These are phyloP conservation scores for Gambusia holbrooki DNA, from an alignment of 2,113 vertebrate genomes.

Conservation along the genomic window DNA sequence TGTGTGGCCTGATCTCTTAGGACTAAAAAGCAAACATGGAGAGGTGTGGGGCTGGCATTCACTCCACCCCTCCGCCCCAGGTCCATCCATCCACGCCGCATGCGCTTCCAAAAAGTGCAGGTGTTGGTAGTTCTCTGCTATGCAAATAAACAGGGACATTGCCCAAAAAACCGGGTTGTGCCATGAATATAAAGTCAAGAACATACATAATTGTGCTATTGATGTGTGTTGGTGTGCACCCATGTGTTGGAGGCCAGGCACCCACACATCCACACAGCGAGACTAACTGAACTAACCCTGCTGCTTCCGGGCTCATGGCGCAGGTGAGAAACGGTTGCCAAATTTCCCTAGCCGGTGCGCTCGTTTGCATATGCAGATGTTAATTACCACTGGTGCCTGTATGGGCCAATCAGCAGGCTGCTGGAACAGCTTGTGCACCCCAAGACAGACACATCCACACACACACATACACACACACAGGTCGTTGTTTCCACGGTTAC, in stretches of 20 bases:
- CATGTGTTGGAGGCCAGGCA: not conserved
- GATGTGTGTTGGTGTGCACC: constrained; percentile 11
- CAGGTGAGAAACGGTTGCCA: constrained; percentile 70
- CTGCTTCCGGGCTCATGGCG: constrained; percentile 56
- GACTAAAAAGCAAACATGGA: constrained; percentile 56
- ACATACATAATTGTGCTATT: constrained; percentile 38
- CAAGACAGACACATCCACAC: not conserved
- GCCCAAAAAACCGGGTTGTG: constrained; percentile 20
- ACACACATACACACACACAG: constrained; percentile 17
- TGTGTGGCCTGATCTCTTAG: constrained; percentile 47
- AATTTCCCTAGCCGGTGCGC: constrained; percentile 57
- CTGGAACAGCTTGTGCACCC: constrained; percentile 65
- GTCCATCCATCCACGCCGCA: constrained; percentile 39
- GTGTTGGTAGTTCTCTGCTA: constrained; percentile 35
- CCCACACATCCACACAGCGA: constrained; percentile 15
- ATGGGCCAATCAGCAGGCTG: constrained; percentile 70
- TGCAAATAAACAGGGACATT: constrained; percentile 49
- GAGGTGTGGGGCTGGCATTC: constrained; percentile 46
- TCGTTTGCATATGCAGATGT: constrained; percentile 81
- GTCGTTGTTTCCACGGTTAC: constrained; percentile 69
- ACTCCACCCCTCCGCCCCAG: constrained; percentile 25
- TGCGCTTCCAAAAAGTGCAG: constrained; percentile 52
- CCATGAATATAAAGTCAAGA: constrained; percentile 44
- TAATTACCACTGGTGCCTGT: constrained; percentile 74
- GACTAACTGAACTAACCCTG: constrained; percentile 32